phyloP scores from a whole-genome alignment of 2,888 invertebrate species.

The Megaustenia siamemsis region DNA sequence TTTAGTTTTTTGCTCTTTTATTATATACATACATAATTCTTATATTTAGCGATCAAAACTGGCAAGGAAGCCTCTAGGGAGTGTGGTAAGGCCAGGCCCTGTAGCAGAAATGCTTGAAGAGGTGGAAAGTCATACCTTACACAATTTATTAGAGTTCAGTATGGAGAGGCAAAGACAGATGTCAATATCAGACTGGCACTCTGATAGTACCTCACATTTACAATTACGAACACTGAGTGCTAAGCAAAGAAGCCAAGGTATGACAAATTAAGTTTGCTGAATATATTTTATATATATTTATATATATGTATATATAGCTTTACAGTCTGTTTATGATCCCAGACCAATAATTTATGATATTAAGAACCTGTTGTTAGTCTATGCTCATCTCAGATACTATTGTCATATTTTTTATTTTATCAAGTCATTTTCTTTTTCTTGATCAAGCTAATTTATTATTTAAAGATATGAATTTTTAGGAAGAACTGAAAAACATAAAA shows the following conservation, averaged over 20 bases:
- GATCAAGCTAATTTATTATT: too few relatives aligned
- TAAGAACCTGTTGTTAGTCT: too few relatives aligned
- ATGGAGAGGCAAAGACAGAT: slow-evolving; percentile 69
- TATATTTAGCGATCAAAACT: slow-evolving; percentile 65
- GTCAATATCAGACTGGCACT: slow-evolving; percentile 65
- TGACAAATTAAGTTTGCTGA: not conserved
- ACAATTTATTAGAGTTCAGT: slow-evolving; percentile 67
- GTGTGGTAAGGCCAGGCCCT: slow-evolving; percentile 58
- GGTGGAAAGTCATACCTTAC: slow-evolving; percentile 66
- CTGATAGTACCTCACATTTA: slow-evolving; percentile 64
- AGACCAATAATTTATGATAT: too few relatives aligned
- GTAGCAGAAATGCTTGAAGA: slow-evolving; percentile 66
- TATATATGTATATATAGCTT: too few relatives aligned
- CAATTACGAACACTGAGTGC: slow-evolving; percentile 69
- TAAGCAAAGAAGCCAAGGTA: slow-evolving; percentile 58
- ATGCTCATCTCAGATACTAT: too few relatives aligned
- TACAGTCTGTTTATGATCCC: too few relatives aligned
- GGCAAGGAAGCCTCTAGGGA: slow-evolving; percentile 69
- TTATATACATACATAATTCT: not conserved
- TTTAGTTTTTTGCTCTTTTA: not conserved
- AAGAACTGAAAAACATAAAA: too few relatives aligned
- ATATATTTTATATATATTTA: not conserved
- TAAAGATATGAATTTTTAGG: too few relatives aligned
- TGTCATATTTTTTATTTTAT: too few relatives aligned
- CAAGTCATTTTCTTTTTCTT: too few relatives aligned